Percentiles rank a stretch among this genome's conserved stretches.
These are phyloP conservation scores for Mnemiopsis leidyi DNA, from an alignment of 37 sponge, comb jelly and placozoan genomes.

Conservation along the genomic window DNA sequence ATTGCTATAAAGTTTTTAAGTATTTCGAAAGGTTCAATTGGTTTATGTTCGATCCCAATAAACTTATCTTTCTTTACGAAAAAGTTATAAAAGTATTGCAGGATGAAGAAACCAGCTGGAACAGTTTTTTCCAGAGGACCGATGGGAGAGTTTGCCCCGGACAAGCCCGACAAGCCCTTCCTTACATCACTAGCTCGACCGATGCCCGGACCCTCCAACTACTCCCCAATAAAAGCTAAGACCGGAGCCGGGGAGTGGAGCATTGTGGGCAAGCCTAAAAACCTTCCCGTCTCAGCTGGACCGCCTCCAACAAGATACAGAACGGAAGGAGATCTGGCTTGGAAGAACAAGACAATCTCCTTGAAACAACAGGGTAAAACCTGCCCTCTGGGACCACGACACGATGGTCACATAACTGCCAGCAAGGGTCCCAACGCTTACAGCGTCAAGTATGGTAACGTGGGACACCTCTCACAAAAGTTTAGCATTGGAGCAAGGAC, in stretches of 20 bases:
- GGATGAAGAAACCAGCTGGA: constrained; percentile 1
- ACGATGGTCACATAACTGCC: constrained; percentile 13
- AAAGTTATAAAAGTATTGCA: too few relatives aligned
- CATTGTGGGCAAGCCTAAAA: constrained; percentile 57
- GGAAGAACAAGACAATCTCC: constrained; percentile 17
- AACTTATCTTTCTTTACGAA: too few relatives aligned
- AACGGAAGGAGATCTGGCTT: neutral
- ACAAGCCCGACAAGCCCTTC: neutral
- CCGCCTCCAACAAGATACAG: constrained; percentile 33
- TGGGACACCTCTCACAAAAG: constrained; percentile 48
- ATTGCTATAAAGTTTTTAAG: too few relatives aligned
- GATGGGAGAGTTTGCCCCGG: constrained; percentile 13
- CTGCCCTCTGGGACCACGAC: constrained; percentile 18
- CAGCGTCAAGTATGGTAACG: constrained; percentile 43
- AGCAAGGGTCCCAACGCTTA: constrained; percentile 34
- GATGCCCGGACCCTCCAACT: constrained; percentile 60
- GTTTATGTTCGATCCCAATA: too few relatives aligned
- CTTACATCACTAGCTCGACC: constrained; percentile 19
- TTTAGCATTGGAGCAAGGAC: neutral
- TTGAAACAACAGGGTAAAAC: constrained; percentile 56
- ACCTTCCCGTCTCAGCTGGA: neutral
- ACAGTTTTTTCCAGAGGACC: constrained; percentile 42
- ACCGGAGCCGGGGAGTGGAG: constrained; percentile 53
- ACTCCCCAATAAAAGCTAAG: neutral
- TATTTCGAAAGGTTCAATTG: too few relatives aligned